A percentile compares a stretch with the other conserved stretches of the same genome.
These are phyloP conservation scores for Heliconius congener DNA, from an alignment of 1,140 invertebrate genomes.

Conservation along the genomic window DNA sequence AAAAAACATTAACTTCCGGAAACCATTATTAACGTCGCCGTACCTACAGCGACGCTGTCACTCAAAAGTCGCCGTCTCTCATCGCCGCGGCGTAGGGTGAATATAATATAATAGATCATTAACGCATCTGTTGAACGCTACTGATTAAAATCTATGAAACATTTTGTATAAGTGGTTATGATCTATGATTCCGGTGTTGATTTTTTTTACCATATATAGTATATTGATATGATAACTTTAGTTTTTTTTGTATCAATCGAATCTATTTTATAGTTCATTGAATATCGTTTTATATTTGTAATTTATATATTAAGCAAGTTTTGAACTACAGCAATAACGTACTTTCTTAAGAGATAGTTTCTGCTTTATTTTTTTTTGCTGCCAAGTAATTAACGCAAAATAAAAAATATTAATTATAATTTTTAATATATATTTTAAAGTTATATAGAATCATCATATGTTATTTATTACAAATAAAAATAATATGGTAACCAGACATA, in stretches of 20 bases:
- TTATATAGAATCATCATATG: too few species aligned
- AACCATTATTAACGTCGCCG: conserved; percentile 62
- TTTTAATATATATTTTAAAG: too few species aligned
- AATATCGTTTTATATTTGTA: background rate
- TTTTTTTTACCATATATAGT: background rate
- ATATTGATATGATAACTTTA: background rate
- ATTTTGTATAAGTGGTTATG: conserved; percentile 28
- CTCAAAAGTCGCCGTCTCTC: conserved; percentile 60
- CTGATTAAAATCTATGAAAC: conserved; percentile 39
- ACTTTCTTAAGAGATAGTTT: too few species aligned
- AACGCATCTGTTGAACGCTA: conserved; percentile 39
- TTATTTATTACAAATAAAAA: too few species aligned
- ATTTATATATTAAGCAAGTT: background rate
- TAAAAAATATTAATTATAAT: too few species aligned
- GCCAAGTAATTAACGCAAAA: too few species aligned
- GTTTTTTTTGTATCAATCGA: background rate
- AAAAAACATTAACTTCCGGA: conserved; percentile 31
- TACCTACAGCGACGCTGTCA: conserved; percentile 73
- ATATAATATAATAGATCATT: conserved; percentile 67
- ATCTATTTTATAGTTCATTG: conserved; percentile 1
- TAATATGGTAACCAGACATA: too few species aligned
- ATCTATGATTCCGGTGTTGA: conserved; percentile 31
- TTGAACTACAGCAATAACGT: background rate
- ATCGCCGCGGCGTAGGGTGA: conserved; percentile 52
- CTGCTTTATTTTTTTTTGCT: too few species aligned